Conservation (phyloP, 2,797 vertebrate species). For the Argentina silus region DNA sequence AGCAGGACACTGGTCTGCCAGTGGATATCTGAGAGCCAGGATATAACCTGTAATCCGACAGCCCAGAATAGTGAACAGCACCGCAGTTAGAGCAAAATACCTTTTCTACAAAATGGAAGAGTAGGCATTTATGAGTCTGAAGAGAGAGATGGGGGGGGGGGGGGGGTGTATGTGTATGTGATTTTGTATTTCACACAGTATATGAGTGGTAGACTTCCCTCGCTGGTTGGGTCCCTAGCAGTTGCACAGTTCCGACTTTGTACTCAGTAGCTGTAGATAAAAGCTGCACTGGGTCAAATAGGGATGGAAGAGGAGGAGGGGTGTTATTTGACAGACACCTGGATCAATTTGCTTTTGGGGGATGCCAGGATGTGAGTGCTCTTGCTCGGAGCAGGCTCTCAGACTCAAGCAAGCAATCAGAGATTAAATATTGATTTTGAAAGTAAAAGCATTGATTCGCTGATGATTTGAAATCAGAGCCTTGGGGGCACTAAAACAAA, state of each 20-base stretch:
- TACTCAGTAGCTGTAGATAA: conserved; percentile 65
- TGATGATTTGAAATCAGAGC: conserved; percentile 56
- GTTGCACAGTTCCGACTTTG: conserved; percentile 68
- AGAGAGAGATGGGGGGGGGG: conserved; percentile 25
- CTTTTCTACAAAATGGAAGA: conserved; percentile 63
- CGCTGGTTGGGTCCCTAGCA: conserved; percentile 62
- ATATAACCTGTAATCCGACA: conserved; percentile 72
- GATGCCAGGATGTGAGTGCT: conserved; percentile 36
- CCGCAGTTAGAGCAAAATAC: conserved; percentile 67
- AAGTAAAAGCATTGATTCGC: conserved; percentile 49
- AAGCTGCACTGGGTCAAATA: conserved; percentile 58
- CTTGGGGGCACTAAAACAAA: conserved; percentile 37
- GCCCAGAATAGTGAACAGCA: conserved; percentile 66
- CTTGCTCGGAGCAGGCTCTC: conserved; percentile 40
- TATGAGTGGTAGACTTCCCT: conserved; percentile 57
- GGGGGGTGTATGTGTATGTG: conserved; percentile 4
- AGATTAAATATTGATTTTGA: conserved; percentile 65
- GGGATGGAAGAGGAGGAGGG: conserved; percentile 34
- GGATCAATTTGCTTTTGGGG: conserved; percentile 50
- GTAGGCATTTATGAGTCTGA: conserved; percentile 57
- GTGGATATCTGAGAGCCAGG: conserved; percentile 67
- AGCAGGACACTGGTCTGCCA: conserved; percentile 67
- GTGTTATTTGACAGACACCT: conserved; percentile 51
- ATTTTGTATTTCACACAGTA: conserved; percentile 55
- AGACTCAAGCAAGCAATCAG: conserved; percentile 46